Evolutionary conservation across 2,888 invertebrate species (phyloP).

Genomic region (Allygus modestus): DNA sequence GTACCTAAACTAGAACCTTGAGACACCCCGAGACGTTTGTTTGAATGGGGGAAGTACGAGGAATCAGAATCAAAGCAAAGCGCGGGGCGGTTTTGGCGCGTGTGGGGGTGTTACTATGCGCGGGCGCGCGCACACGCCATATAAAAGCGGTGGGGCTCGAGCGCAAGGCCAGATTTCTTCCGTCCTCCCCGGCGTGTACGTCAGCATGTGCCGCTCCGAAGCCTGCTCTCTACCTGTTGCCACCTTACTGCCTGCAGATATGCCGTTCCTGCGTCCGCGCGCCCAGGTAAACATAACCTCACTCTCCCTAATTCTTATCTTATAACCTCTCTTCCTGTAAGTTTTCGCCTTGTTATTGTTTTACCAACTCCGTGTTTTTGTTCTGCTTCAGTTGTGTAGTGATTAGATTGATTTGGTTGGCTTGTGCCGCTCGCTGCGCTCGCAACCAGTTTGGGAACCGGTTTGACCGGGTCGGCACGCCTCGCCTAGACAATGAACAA

Average conservation of each 20-base stretch:
- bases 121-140: conserved; percentile 56
- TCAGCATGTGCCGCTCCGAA: conserved; percentile 34
- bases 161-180: conserved; percentile 41
- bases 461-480: conserved; percentile 13
- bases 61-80: conserved; percentile 18
- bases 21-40: conserved; percentile 11
- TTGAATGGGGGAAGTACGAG: conserved; percentile 20
- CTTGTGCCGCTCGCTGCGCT: conserved; percentile 8
- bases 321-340: not conserved
- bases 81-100: conserved; percentile 51
- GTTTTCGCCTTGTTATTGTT: not conserved
- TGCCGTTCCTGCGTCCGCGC: conserved; percentile 19
- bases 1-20: not conserved
- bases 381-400: not conserved
- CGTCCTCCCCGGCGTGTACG: not conserved
- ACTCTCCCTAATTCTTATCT: conserved; percentile 9
- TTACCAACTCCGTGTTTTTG: not conserved
- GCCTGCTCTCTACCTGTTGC: conserved; percentile 15
- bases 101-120: conserved; percentile 45
- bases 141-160: conserved; percentile 54
- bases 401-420: not conserved
- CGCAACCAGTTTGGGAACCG: conserved; percentile 21
- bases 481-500: conserved; percentile 23
- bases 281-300: conserved; percentile 48
- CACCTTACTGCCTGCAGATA: conserved; percentile 30